Evolutionary conservation across 2,797 vertebrate species (phyloP), one percentile per base, ranked within the genome.

Genomic region (Amblyopsis hoosieri): DNA sequence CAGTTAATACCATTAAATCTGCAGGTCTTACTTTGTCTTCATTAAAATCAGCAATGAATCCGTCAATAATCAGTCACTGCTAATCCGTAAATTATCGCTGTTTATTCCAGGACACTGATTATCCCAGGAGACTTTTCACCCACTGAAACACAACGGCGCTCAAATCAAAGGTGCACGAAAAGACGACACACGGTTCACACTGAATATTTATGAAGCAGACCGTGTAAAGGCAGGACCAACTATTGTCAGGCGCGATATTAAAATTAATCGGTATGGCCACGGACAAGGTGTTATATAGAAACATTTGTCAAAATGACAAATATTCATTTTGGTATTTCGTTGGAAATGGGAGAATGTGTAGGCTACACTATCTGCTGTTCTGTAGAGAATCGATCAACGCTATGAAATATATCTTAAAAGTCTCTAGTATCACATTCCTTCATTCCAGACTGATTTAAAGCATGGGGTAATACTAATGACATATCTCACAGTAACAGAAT

Each of bases 11-110:
- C 29, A 29, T 54, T 42, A 0, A 37, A 15, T 15, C 2, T 45
- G 54, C 9, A n/a, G 15, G 58, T 11, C 78, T 45, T 78, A 88
- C 88, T 82, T 37, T 47, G 47, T 64, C 50, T 57, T 19, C 17
- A n/a, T 51, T 12, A 42, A 67, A 33, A 42, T 42, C 37, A 42
- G 37, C 8, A 9, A 42, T 42, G 37, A 42, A 42, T 42, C 8
- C 37, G 37, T 42, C 10, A 0, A 52, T 52, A 10, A 51, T 13
- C 54, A 53, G 4, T 37, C 54, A 12, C 19, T 10, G 52, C 76
- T 59, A 64, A 48, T 81, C 68, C 62, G 31, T 1, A 64, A 12
- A 11, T 56, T 55, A 15, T 17, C 5, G 31, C 37, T 52, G 57
- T 58, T 19, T 67, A 67, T 56, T 72, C 71, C 71, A 19, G 37